Percentiles rank a stretch among this genome's conserved stretches.
Conservation (phyloP, 2,797 vertebrate species). For the Arnoldichthys spilopterus region DNA sequence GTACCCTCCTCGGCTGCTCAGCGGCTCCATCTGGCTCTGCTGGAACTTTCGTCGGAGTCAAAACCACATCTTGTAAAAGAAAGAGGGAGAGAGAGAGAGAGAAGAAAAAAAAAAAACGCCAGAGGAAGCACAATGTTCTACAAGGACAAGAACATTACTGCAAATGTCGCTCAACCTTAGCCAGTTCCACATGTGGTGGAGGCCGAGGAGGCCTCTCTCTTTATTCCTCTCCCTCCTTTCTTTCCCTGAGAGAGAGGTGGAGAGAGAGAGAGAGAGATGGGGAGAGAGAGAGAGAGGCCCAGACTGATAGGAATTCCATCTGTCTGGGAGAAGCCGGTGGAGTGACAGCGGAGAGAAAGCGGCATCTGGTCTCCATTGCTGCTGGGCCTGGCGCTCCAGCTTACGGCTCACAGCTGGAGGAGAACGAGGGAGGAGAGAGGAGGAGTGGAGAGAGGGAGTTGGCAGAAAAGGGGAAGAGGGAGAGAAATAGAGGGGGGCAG, state of each 20-base stretch:
- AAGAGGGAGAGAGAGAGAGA: conserved; percentile 79
- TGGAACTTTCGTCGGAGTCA: conserved; percentile 93
- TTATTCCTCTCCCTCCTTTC: conserved; percentile 53
- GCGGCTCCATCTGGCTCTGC: conserved; percentile 95
- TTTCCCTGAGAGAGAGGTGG: conserved; percentile 47
- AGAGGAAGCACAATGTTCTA: conserved; percentile 98
- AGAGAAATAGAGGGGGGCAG: conserved; percentile 70
- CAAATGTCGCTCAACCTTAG: conserved; percentile 96
- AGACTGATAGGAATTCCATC: conserved; percentile 97
- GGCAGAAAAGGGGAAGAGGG: conserved; percentile 67
- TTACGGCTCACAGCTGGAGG: conserved; percentile 87
- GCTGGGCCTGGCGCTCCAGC: conserved; percentile 86
- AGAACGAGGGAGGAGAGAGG: conserved; percentile 76
- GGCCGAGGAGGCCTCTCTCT: conserved; percentile 86
- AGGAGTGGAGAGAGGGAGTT: conserved; percentile 17
- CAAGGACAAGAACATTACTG: conserved; percentile 99
- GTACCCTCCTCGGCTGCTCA: conserved; percentile 59
- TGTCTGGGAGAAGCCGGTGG: conserved; percentile 85
- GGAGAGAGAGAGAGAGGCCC: conserved; percentile 60
- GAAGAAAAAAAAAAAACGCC: conserved; percentile 85
- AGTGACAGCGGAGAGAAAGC: conserved; percentile 89
- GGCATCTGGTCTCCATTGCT: conserved; percentile 92
- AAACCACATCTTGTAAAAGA: conserved; percentile 87
- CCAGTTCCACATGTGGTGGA: conserved; percentile 87
- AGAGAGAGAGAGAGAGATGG: conserved; percentile 36